Base-by-base conservation (phyloP, 1,140 invertebrate species). In the Zaprionus taronus region DNA sequence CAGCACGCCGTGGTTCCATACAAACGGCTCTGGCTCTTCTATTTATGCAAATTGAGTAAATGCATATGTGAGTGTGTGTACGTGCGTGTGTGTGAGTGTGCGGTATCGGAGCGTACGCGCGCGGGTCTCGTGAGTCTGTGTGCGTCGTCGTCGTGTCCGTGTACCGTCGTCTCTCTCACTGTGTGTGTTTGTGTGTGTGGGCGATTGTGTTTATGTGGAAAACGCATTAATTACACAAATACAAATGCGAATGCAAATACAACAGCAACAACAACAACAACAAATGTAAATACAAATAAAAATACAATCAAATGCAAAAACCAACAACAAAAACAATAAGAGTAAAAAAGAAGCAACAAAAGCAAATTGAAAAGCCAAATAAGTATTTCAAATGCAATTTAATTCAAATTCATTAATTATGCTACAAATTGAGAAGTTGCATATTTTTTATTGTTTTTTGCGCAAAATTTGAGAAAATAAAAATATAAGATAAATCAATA, bases 191-290 rank as follows among this genome's bases (percentile, higher is more conserved):
- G 51, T 83, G 62, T 49, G 72, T 77, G 83, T 71, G 78, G 67
- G 71, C 77, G 65, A 81, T 70, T 55, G 77, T 72, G 58, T 79
- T 72, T 83, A 85, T 87, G 84, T 83, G 74, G 74, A 81, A 89
- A 87, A 81, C 80, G 84, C 84, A 89, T 89, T 89, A 89, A 87
- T 83, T 83, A 67, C 82, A 86, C 71, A 77, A 76, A 85, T 72
- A 79, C 82, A 86, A 81, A 76, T 69, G 68, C 62, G 57, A 86
- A 80, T 69, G 24, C 64, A 86, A 77, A 81, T 78, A 31, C 28
- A 31, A 31, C 28, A 31, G 28, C 28, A 31, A 75, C 76, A 83
- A 77, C 68, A 83, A 78, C 20, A 20, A 20, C 70, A 66, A 75
- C 36, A 67, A 63, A 76, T 72, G 61, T 76, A 87, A 87, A 87